Evolutionary conservation across 2,797 vertebrate species (phyloP).

Genomic region (Poecilia picta): DNA sequence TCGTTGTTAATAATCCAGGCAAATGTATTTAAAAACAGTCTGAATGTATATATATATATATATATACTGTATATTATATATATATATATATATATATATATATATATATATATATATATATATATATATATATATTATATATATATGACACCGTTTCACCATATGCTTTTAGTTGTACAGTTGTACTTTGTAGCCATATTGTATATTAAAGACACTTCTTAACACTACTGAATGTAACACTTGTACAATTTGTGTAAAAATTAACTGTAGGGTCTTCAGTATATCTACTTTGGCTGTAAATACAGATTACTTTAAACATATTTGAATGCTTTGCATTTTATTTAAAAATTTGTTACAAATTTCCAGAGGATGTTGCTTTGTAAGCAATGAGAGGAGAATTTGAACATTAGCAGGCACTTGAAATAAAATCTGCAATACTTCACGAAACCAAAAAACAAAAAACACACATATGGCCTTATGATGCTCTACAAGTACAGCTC

Average conservation of each 20-base stretch:
- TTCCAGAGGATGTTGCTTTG: not conserved
- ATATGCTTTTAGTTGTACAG: not conserved
- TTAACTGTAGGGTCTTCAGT: constrained; percentile 3
- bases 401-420: not conserved
- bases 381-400: not conserved
- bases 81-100: too few relatives aligned
- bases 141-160: not conserved
- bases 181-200: constrained; percentile 21
- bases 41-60: not conserved
- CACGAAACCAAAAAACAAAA: not conserved
- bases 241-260: not conserved
- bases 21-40: constrained; percentile 1
- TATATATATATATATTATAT: too few relatives aligned
- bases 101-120: too few relatives aligned
- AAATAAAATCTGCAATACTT: not conserved
- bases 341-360: not conserved
- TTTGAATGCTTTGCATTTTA: not conserved
- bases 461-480: not conserved
- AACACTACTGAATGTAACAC: constrained; percentile 38
- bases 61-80: too few relatives aligned
- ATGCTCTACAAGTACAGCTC: not conserved
- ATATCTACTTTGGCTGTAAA: constrained; percentile 19
- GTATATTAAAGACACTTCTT: constrained; percentile 14
- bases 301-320: not conserved
- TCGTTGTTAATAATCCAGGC: not conserved